Evolutionary conservation across 2,113 vertebrate species (phyloP).

Genomic region (Odocoileus virginianus): DNA sequence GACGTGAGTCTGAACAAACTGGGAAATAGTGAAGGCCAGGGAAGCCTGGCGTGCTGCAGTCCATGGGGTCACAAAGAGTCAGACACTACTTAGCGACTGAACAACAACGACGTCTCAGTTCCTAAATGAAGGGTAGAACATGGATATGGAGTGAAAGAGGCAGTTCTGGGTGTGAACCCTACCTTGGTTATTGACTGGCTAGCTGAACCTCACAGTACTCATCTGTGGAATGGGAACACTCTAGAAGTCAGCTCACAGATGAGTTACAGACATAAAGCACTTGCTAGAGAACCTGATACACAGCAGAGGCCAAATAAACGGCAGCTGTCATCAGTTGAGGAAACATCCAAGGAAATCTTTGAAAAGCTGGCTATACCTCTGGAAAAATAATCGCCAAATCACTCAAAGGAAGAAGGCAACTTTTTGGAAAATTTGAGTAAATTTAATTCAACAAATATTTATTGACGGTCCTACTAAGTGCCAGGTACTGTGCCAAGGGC

Average conservation of each 20-base stretch:
- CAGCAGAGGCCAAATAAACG: neutral
- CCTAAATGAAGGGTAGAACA: neutral
- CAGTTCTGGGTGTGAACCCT: neutral
- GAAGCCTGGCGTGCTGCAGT: neutral
- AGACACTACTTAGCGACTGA: rapidly evolving
- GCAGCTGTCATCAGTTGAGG: neutral
- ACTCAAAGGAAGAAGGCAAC: neutral
- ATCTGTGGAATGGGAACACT: neutral
- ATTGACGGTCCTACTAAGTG: neutral
- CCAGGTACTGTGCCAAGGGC: neutral
- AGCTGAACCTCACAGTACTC: neutral
- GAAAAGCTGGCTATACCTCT: neutral
- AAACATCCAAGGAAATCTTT: neutral
- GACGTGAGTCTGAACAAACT: neutral
- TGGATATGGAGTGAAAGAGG: neutral
- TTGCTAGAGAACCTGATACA: neutral
- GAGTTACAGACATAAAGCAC: neutral
- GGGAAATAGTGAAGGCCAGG: neutral
- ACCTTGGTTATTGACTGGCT: neutral
- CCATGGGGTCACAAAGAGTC: neutral
- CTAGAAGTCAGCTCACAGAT: neutral
- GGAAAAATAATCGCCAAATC: neutral
- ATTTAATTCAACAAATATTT: slow-evolving; percentile 4
- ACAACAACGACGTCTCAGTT: neutral
- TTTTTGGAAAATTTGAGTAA: neutral